These are phyloP conservation scores for Drosophila sturtevanti DNA, from an alignment of 1,140 invertebrate species.

Conservation along the genomic window DNA sequence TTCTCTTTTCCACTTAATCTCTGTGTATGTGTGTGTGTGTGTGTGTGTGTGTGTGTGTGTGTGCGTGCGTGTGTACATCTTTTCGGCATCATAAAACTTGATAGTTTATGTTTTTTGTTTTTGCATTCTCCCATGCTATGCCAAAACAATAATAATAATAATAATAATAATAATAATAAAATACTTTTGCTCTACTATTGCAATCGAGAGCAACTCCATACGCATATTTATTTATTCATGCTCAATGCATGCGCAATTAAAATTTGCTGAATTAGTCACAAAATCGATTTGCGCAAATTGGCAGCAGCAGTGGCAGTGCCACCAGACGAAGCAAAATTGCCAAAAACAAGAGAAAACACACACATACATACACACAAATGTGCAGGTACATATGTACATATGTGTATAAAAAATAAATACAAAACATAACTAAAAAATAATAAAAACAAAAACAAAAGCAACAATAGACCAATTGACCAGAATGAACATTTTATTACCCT, in stretches of 20 bases:
- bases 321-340: conserved; percentile 24
- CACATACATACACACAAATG: too few relatives aligned
- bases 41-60: conserved; percentile 17
- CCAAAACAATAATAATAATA: conserved; percentile 53
- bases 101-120: conserved; percentile 65
- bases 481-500: too few relatives aligned
- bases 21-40: conserved; percentile 12
- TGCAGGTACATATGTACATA: too few relatives aligned
- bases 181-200: conserved; percentile 30
- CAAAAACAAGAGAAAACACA: conserved; percentile 15
- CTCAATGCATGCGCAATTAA: conserved; percentile 72
- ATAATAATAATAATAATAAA: conserved; percentile 45
- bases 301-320: conserved; percentile 39
- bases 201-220: conserved; percentile 41
- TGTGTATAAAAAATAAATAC: not conserved
- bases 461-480: too few relatives aligned
- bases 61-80: conserved; percentile 28
- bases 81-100: conserved; percentile 64
- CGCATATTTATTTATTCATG: conserved; percentile 69
- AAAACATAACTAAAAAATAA: not conserved
- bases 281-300: conserved; percentile 70
- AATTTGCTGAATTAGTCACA: conserved; percentile 75
- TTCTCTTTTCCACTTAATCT: not conserved
- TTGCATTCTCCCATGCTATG: conserved; percentile 49
- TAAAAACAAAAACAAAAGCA: not conserved